Evolutionary conservation across 37 sponge, comb jelly and placozoan species (phyloP).

Genomic region (Oopsacas minuta): DNA sequence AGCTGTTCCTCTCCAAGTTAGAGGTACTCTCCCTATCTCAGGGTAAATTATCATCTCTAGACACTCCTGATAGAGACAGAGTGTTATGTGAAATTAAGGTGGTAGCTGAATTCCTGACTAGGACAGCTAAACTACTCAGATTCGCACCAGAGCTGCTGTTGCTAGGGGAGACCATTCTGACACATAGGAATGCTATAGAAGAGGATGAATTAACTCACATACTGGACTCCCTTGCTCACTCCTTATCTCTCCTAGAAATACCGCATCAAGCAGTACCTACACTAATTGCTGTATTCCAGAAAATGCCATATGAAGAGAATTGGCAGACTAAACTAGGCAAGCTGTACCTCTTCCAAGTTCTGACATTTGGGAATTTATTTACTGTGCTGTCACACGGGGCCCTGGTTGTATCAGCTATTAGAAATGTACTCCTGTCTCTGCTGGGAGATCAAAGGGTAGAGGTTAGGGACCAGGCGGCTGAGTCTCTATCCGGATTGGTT

Average conservation of each 20-base stretch:
- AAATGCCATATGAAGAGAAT: not conserved
- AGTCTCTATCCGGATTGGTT: slow-evolving; percentile 51
- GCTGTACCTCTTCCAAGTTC: slow-evolving; percentile 30
- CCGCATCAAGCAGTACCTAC: not conserved
- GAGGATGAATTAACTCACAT: not conserved
- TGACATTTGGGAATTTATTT: slow-evolving; percentile 60
- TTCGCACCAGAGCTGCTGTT: slow-evolving; percentile 9
- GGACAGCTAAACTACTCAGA: not conserved
- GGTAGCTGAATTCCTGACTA: not conserved
- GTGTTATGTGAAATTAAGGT: not conserved
- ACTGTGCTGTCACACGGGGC: not conserved
- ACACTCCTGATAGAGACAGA: not conserved
- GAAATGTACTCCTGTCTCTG: not conserved
- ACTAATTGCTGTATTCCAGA: not conserved
- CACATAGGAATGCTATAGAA: slow-evolving; percentile 9
- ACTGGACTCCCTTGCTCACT: not conserved
- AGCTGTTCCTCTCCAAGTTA: not conserved
- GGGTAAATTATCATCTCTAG: not conserved
- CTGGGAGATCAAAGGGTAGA: not conserved
- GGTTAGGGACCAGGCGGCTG: slow-evolving; percentile 61
- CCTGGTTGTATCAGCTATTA: not conserved
- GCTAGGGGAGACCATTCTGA: slow-evolving; percentile 9
- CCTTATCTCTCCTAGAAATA: not conserved
- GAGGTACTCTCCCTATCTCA: not conserved
- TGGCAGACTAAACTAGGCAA: not conserved